phyloP scores from a whole-genome alignment of 2,797 vertebrate genomes.

The Notolabrus celidotus region DNA sequence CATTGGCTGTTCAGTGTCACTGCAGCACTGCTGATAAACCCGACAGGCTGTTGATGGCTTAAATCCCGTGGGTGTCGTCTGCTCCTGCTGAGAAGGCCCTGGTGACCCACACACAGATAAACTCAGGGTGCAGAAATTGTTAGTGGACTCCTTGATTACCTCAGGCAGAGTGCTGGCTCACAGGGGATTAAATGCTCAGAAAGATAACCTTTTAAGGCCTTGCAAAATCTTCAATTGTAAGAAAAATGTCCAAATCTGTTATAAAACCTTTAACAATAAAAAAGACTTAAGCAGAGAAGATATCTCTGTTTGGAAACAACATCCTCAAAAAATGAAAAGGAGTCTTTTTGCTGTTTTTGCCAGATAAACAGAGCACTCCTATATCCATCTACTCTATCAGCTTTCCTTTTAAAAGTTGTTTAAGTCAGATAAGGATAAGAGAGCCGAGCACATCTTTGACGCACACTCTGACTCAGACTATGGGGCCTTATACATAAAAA shows the following conservation, averaged over 20 bases:
- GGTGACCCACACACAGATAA: constrained; percentile 23
- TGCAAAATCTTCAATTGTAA: constrained; percentile 4
- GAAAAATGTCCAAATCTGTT: constrained; percentile 27
- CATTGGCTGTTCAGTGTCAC: constrained; percentile 28
- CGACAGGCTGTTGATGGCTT: constrained; percentile 15
- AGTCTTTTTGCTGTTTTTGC: neutral
- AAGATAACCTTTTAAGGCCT: constrained; percentile 15
- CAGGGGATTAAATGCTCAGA: constrained; percentile 36
- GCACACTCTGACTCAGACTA: neutral
- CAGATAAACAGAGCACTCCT: constrained; percentile 1
- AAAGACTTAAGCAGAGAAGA: constrained; percentile 1
- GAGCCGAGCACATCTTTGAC: neutral
- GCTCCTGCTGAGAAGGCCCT: constrained; percentile 14
- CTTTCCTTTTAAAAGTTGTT: neutral
- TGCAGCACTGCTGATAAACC: constrained; percentile 40
- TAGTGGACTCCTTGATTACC: constrained; percentile 7
- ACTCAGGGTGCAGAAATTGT: constrained; percentile 23
- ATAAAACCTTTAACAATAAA: constrained; percentile 9
- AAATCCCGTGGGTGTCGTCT: constrained; percentile 15
- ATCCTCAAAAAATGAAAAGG: neutral
- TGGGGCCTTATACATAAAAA: no score
- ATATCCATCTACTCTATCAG: neutral
- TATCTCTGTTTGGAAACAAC: constrained; percentile 18
- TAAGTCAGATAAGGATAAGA: neutral
- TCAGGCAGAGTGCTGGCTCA: constrained; percentile 15